Evolutionary conservation across 92 coral and sea anemone genomes (phyloP).

Genomic region (Zoanthus sansibaricus): DNA sequence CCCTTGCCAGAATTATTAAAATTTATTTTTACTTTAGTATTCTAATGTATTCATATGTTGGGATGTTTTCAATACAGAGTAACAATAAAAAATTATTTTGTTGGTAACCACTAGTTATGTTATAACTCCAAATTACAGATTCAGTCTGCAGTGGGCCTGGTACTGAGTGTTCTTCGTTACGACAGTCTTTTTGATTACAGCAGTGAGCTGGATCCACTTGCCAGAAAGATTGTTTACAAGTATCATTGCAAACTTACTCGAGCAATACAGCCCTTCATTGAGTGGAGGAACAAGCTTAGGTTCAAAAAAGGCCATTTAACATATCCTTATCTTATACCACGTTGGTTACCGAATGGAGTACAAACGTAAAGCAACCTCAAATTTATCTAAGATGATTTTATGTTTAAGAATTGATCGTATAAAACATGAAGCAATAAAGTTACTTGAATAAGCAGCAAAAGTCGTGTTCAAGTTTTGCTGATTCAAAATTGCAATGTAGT

Average conservation of each 20-base stretch:
- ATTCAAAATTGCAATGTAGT: too few species aligned
- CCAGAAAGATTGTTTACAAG: conserved; percentile 40
- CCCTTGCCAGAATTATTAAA: too few species aligned
- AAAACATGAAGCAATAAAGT: too few species aligned
- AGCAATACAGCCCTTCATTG: conserved; percentile 37
- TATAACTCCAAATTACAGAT: not conserved
- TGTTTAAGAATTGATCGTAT: too few species aligned
- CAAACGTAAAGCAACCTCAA: conserved; percentile 48
- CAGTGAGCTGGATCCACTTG: conserved; percentile 27
- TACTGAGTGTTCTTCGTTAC: conserved; percentile 45
- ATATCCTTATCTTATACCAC: conserved; percentile 69
- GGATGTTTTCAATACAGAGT: too few species aligned
- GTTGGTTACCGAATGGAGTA: conserved; percentile 73
- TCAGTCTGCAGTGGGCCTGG: conserved; percentile 34
- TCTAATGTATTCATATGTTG: too few species aligned
- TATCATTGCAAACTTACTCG: conserved; percentile 35
- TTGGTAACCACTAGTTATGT: too few species aligned
- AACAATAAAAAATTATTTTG: too few species aligned
- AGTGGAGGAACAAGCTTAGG: conserved; percentile 44
- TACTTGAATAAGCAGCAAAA: too few species aligned
- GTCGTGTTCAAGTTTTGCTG: too few species aligned
- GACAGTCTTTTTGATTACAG: conserved; percentile 68
- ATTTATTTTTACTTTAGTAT: too few species aligned
- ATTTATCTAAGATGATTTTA: too few species aligned
- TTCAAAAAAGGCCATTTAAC: conserved; percentile 59